Evolutionary conservation across 2,888 invertebrate species (phyloP).

Genomic region (Molorchus minor): DNA sequence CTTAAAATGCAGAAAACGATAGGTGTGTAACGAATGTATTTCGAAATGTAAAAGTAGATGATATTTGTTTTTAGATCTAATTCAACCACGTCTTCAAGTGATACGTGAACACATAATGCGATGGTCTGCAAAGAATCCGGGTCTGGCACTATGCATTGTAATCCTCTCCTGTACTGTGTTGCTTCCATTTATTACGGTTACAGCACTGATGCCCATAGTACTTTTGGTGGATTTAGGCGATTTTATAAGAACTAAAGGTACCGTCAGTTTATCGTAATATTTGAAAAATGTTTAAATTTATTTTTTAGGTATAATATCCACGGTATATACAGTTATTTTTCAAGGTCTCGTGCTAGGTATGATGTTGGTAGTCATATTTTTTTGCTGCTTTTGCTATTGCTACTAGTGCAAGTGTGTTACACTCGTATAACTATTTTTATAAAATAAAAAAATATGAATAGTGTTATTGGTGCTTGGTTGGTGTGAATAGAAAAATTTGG

Average conservation of each 20-base stretch:
- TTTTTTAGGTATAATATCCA: constrained; percentile 40
- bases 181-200: constrained; percentile 42
- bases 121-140: constrained; percentile 35
- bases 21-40: background rate
- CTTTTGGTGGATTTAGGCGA: constrained; percentile 34
- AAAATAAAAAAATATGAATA: background rate
- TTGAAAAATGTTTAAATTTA: background rate
- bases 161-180: constrained; percentile 36
- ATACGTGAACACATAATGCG: constrained; percentile 24
- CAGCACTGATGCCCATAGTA: constrained; percentile 43
- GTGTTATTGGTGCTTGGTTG: too few species aligned
- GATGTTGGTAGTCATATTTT: constrained; percentile 40
- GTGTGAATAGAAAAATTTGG: background rate
- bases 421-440: constrained; percentile 38
- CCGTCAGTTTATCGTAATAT: background rate
- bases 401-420: constrained; percentile 40
- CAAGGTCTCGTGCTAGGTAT: constrained; percentile 40
- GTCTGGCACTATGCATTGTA: constrained; percentile 33
- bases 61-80: constrained; percentile 21
- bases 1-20: background rate
- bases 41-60: background rate
- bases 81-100: constrained; percentile 22
- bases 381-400: constrained; percentile 38
- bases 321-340: constrained; percentile 40
- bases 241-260: constrained; percentile 38